These are phyloP conservation scores for Oppia nitens DNA, from an alignment of 1,140 invertebrate species.

Conservation along the genomic window DNA sequence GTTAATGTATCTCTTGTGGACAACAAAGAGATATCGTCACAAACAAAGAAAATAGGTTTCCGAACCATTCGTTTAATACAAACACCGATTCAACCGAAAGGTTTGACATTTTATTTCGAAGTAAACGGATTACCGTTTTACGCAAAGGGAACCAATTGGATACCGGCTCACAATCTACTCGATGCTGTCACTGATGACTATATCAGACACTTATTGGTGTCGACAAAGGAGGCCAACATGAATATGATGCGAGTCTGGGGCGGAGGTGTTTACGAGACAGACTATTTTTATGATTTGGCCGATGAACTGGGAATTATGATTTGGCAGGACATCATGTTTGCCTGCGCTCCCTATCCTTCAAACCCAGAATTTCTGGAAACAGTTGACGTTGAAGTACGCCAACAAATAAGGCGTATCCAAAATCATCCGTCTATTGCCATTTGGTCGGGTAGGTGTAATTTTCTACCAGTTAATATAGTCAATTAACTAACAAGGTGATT, in stretches of 20 bases:
- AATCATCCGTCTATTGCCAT: constrained; percentile 73
- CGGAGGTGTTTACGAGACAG: constrained; percentile 73
- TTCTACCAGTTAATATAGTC: not conserved
- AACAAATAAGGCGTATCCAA: constrained; percentile 66
- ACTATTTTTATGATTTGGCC: constrained; percentile 44
- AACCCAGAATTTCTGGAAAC: constrained; percentile 47
- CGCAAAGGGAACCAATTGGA: constrained; percentile 90
- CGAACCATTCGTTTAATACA: constrained; percentile 52
- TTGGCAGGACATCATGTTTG: constrained; percentile 80
- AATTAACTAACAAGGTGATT: not conserved
- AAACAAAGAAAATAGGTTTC: constrained; percentile 54
- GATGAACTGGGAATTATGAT: constrained; percentile 29
- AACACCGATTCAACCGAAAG: constrained; percentile 29
- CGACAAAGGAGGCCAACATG: constrained; percentile 63
- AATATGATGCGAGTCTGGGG: constrained; percentile 95
- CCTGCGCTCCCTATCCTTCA: constrained; percentile 83
- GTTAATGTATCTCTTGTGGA: constrained; percentile 2
- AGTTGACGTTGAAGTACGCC: constrained; percentile 56
- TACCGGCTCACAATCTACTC: constrained; percentile 71
- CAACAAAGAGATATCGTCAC: constrained; percentile 21
- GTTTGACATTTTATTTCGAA: constrained; percentile 69
- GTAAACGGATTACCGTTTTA: constrained; percentile 77
- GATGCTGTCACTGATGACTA: constrained; percentile 43
- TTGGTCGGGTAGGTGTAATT: constrained; percentile 43
- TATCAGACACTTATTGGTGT: constrained; percentile 39